Conservation (phyloP, 2,888 invertebrate species). For the Pseudolycoriella hygida region DNA sequence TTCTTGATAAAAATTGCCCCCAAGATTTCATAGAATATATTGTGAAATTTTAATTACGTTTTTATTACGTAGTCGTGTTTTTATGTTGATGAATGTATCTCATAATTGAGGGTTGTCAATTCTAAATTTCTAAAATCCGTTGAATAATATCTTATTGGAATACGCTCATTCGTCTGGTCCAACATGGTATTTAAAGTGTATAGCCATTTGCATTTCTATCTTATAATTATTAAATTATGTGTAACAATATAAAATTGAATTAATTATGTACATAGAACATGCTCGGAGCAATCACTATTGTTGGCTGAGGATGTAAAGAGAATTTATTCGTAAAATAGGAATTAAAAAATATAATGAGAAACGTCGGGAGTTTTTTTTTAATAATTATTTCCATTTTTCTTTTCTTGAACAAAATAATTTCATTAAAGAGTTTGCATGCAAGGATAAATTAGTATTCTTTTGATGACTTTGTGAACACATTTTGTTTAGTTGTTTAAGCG, state of each 20-base stretch:
- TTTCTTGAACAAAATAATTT: background rate
- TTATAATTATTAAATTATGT: background rate
- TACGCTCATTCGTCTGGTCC: background rate
- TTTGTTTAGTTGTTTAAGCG: background rate
- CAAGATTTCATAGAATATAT: too few relatives aligned
- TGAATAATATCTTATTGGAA: too few relatives aligned
- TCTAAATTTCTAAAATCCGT: too few relatives aligned
- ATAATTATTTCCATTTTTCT: too few relatives aligned
- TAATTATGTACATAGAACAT: too few relatives aligned
- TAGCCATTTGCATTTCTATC: background rate
- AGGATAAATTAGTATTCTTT: background rate
- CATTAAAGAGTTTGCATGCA: background rate
- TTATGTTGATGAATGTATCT: too few relatives aligned
- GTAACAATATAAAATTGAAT: background rate
- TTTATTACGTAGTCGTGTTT: too few relatives aligned
- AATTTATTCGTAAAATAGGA: background rate
- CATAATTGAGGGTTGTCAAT: too few relatives aligned
- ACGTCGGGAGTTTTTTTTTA: too few relatives aligned
- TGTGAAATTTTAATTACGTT: too few relatives aligned
- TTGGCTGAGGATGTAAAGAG: background rate
- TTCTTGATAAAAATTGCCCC: too few relatives aligned
- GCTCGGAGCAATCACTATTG: constrained; percentile 1
- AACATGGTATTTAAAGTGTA: background rate
- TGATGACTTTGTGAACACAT: too few relatives aligned
- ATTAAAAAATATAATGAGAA: background rate